These are phyloP conservation scores for Samia ricini DNA, from an alignment of 1,140 invertebrate species.

Conservation along the genomic window DNA sequence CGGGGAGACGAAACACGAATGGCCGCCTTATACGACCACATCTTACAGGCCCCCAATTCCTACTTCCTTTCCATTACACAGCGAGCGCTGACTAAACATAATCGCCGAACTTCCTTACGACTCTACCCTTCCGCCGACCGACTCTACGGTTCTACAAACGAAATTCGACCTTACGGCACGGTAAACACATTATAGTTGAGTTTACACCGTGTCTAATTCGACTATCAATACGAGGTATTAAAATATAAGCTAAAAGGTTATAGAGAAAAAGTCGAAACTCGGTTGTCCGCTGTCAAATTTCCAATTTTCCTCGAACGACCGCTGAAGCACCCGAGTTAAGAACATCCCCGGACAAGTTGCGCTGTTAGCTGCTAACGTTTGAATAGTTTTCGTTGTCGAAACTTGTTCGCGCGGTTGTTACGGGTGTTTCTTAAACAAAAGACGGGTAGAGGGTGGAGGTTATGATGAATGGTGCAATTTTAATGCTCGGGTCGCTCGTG, in stretches of 20 bases:
- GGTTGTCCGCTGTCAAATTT: conserved; percentile 34
- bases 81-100: conserved; percentile 74
- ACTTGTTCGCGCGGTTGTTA: conserved; percentile 66
- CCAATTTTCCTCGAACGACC: conserved; percentile 71
- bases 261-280: conserved; percentile 32
- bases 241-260: conserved; percentile 29
- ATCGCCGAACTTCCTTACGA: conserved; percentile 76
- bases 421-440: conserved; percentile 69
- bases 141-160: conserved; percentile 31
- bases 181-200: conserved; percentile 21
- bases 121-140: conserved; percentile 70
- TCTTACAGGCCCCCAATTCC: conserved; percentile 75
- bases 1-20: conserved; percentile 46
- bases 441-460: conserved; percentile 56
- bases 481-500: conserved; percentile 59
- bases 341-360: conserved; percentile 70
- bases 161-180: conserved; percentile 26
- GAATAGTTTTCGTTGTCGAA: conserved; percentile 66
- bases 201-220: conserved; percentile 25
- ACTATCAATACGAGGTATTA: conserved; percentile 18
- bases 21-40: conserved; percentile 73
- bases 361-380: conserved; percentile 64
- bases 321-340: conserved; percentile 71
- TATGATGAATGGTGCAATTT: conserved; percentile 70
- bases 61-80: conserved; percentile 77